These are phyloP conservation scores for Drosophila auraria DNA, from an alignment of 1,140 invertebrate species.

Conservation along the genomic window DNA sequence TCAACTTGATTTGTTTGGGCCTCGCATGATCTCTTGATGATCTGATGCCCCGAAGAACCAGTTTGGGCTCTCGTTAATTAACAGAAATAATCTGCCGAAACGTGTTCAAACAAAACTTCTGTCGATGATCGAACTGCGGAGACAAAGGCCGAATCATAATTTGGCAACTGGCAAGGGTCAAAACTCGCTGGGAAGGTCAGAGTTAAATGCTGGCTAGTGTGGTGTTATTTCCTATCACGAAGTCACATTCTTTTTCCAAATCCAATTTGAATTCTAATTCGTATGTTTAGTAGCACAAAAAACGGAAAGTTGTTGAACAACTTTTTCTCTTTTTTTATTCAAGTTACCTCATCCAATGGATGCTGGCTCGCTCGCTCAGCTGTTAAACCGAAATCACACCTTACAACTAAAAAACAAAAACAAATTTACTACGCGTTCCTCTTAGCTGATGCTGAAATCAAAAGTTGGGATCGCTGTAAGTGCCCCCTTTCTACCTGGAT, in stretches of 20 bases:
- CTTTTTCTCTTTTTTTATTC: slow-evolving; percentile 33
- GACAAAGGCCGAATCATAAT: slow-evolving; percentile 50
- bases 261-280: slow-evolving; percentile 24
- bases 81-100: slow-evolving; percentile 56
- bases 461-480: slow-evolving; percentile 57
- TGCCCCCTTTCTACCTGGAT: slow-evolving; percentile 3
- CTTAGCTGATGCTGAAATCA: slow-evolving; percentile 72
- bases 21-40: slow-evolving; percentile 44
- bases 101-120: slow-evolving; percentile 68
- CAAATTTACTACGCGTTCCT: slow-evolving; percentile 29
- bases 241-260: slow-evolving; percentile 26
- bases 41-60: slow-evolving; percentile 58
- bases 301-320: slow-evolving; percentile 60
- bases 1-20: slow-evolving; percentile 36
- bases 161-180: slow-evolving; percentile 64
- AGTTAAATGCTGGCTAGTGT: slow-evolving; percentile 18
- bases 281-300: slow-evolving; percentile 25
- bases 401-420: slow-evolving; percentile 17
- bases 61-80: slow-evolving; percentile 72
- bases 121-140: slow-evolving; percentile 40
- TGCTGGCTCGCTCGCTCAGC: slow-evolving; percentile 7
- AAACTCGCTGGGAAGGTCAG: slow-evolving; percentile 71
- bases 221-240: slow-evolving; percentile 29
- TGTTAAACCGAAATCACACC: slow-evolving; percentile 23
- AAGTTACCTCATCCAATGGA: slow-evolving; percentile 23